These are phyloP conservation scores for Micropoecilia bifurca DNA, from an alignment of 2,797 vertebrate genomes.

Conservation along the genomic window DNA sequence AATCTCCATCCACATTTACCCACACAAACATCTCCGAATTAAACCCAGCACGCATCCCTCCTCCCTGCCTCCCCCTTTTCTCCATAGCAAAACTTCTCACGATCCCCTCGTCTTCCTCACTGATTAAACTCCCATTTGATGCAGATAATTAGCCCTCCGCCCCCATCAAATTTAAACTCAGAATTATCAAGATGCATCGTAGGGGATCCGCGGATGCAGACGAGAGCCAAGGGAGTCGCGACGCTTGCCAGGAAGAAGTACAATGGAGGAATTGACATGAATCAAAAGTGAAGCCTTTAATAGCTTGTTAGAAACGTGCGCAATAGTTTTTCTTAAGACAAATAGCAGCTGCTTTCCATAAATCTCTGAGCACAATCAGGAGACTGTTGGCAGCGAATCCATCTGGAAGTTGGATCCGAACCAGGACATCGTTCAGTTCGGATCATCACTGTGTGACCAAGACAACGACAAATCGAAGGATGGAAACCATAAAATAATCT, in stretches of 20 bases:
- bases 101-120: conserved; percentile 6
- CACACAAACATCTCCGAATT: conserved; percentile 44
- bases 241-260: background rate
- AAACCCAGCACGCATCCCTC: conserved; percentile 13
- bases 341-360: background rate
- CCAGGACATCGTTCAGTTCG: background rate
- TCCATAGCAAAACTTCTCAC: conserved; percentile 3
- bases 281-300: background rate
- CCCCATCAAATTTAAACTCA: conserved; percentile 20
- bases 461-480: background rate
- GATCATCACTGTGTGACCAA: background rate
- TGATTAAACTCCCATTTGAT: conserved; percentile 44
- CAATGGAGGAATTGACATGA: conserved; percentile 1
- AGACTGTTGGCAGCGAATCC: background rate
- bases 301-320: background rate
- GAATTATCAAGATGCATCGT: background rate
- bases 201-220: conserved; percentile 16
- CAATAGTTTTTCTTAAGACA: background rate
- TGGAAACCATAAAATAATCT: background rate
- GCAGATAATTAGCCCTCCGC: conserved; percentile 37
- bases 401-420: background rate
- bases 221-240: background rate
- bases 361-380: background rate
- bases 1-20: conserved; percentile 43
- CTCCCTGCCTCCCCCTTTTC: conserved; percentile 2